Conservation (phyloP, 2,797 vertebrate genomes). For the Avahi laniger region DNA sequence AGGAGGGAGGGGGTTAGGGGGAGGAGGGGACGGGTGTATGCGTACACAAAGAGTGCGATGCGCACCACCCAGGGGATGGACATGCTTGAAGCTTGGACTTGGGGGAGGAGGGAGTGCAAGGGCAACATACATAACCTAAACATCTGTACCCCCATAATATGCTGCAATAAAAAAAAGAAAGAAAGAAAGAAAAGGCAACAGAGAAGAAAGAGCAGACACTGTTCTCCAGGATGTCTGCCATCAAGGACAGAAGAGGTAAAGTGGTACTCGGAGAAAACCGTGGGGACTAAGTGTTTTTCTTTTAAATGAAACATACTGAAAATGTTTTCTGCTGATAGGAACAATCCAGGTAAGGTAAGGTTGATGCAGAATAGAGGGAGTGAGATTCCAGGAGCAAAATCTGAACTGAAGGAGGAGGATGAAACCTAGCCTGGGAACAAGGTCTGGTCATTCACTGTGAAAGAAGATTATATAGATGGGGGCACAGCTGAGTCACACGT, state of each 20-base stretch:
- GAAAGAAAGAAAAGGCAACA: neutral
- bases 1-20: too few relatives aligned
- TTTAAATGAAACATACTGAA: neutral
- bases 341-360: too few relatives aligned
- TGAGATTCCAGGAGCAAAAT: neutral
- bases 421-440: accelerated
- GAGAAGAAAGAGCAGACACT: neutral
- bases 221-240: neutral
- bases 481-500: accelerated
- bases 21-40: too few relatives aligned
- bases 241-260: too few relatives aligned
- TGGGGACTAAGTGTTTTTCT: neutral
- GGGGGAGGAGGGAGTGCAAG: too few relatives aligned
- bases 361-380: neutral
- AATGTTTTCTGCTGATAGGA: neutral
- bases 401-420: neutral
- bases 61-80: too few relatives aligned
- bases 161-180: too few relatives aligned
- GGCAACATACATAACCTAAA: too few relatives aligned
- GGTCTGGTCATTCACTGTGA: too few relatives aligned
- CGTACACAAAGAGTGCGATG: too few relatives aligned
- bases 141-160: too few relatives aligned
- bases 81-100: too few relatives aligned
- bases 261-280: accelerated
- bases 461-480: accelerated